Base-by-base conservation (phyloP, 2,888 invertebrate genomes). In the Ophonus ardosiacus region DNA sequence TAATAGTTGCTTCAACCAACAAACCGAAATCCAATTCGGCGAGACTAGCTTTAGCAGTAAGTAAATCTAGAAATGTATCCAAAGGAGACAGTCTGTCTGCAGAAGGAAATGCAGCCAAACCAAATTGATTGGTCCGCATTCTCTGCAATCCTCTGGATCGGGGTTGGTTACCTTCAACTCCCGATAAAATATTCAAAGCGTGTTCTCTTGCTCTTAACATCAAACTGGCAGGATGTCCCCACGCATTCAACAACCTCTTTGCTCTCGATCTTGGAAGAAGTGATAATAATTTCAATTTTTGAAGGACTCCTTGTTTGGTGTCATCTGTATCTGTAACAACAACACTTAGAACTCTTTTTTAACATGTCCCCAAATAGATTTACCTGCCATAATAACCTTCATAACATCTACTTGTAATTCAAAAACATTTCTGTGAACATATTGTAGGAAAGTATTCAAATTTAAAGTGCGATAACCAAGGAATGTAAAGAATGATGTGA, bases 401-500 rank as follows among this genome's bases (percentile, higher is more conserved):
- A 97, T 95, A 0, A 97, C 96, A 89, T 97, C 97, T 31, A 97
- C 96, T 92, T 97, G 97, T 87, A 98, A 91, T 89, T 97, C 96
- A 88, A 98, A 95, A 63, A 97, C 97, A 89, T 96, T 96, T 88
- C 96, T 93, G 88, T 96, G 95, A 84, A 97, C 95, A 90, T 97
- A 97, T 90, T 97, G 97, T 88, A 96, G 91, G 90, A 98, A 98
- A 90, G 95, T 94, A 86, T 95, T 93, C 91, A 96, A 96, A 38
- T 94, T 93, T 86, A 97, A 92, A 24, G 96, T 95, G 88, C 95
- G 93, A 91, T 96, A 97, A 0, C 97, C 97, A 81, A 98, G 93
- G 90, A 96, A 97, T 1, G 97, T 96, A 90, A 97, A 96, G 92
- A 97, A 98, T 4, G 97, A 97, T 17, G 96, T 95, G 90, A 97